Percentiles rank a stretch among this genome's conserved stretches.
Conservation (phyloP, 1,140 invertebrate species). For the Bilobella aurantiaca region DNA sequence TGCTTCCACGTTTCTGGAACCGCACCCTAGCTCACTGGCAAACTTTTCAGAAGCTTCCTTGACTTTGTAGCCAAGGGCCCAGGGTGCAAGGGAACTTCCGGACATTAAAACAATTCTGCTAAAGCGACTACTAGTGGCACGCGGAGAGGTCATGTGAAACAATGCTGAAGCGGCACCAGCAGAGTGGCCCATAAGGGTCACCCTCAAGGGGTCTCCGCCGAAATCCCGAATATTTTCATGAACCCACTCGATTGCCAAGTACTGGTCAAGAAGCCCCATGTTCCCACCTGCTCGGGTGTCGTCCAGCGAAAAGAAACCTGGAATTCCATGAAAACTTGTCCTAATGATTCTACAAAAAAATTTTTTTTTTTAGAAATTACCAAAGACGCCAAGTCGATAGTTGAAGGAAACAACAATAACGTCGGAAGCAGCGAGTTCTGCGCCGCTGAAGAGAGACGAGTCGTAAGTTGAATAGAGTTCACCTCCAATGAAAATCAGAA, state of each 20-base stretch:
- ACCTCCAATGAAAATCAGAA: constrained; percentile 35
- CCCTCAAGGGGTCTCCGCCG: constrained; percentile 40
- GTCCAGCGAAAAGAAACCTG: constrained; percentile 34
- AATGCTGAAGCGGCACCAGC: constrained; percentile 38
- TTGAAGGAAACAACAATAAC: constrained; percentile 34
- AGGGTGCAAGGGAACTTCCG: constrained; percentile 31
- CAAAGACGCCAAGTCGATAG: constrained; percentile 31
- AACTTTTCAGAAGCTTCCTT: constrained; percentile 28
- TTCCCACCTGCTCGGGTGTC: constrained; percentile 37
- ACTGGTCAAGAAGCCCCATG: constrained; percentile 42
- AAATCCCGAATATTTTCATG: constrained; percentile 42
- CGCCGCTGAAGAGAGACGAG: constrained; percentile 30
- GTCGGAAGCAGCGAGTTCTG: constrained; percentile 28
- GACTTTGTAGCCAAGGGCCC: constrained; percentile 34
- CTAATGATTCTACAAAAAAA: too few species aligned
- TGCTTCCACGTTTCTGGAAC: constrained; percentile 23
- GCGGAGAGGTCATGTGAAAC: constrained; percentile 37
- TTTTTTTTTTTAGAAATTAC: constrained; percentile 17
- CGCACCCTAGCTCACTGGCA: constrained; percentile 30
- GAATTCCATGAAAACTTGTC: too few species aligned
- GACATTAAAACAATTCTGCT: constrained; percentile 32
- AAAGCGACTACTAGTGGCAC: constrained; percentile 33
- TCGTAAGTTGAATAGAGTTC: constrained; percentile 34
- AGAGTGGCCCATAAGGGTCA: constrained; percentile 43
- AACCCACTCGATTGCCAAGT: constrained; percentile 42